These are phyloP conservation scores for Orthosia gracilis DNA, from an alignment of 2,888 invertebrate genomes.

Conservation along the genomic window DNA sequence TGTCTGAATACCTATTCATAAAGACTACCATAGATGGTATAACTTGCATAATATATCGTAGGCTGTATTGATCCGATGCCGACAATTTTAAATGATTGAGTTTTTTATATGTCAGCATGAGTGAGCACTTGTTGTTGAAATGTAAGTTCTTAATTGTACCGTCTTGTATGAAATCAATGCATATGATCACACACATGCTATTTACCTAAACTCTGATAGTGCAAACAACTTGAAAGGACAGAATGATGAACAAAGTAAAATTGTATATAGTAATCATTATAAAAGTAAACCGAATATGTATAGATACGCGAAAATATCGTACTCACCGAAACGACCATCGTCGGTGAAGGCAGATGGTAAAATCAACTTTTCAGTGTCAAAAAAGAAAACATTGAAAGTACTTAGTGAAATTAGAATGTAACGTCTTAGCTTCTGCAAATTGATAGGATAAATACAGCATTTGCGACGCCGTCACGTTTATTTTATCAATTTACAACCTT, in stretches of 20 bases:
- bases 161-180: constrained; percentile 1
- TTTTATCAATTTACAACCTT: constrained; percentile 41
- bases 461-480: constrained; percentile 32
- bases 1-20: constrained; percentile 83
- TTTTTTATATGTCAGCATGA: constrained; percentile 39
- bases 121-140: constrained; percentile 18
- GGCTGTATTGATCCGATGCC: constrained; percentile 66
- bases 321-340: constrained; percentile 34
- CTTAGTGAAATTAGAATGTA: constrained; percentile 55
- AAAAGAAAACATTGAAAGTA: constrained; percentile 54
- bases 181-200: neutral
- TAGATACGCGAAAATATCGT: neutral
- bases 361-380: constrained; percentile 25
- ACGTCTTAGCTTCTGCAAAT: constrained; percentile 43
- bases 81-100: constrained; percentile 59
- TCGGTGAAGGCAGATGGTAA: constrained; percentile 7
- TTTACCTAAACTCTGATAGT: neutral
- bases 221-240: neutral
- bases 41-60: constrained; percentile 74
- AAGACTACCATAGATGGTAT: constrained; percentile 73
- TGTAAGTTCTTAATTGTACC: constrained; percentile 4
- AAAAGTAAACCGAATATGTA: neutral
- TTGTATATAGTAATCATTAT: neutral
- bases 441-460: constrained; percentile 44
- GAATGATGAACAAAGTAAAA: neutral